Evolutionary conservation across 2,113 vertebrate species (phyloP).

Genomic region (cattle (Bos taurus)): ARS-UCD2.0 NC_037346.1:50115001-50115500

Average conservation of each 20-base stretch:
- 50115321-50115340: too few species aligned
- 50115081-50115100: neutral
- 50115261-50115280: neutral
- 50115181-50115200: too few species aligned
- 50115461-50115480: neutral
- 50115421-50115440: rapidly evolving
- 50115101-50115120: neutral
- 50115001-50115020: neutral
- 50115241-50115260: neutral
- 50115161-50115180: neutral
- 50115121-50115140: neutral
- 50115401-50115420: neutral
- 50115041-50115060: neutral
- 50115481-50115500: neutral
- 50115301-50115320: neutral
- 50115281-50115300: neutral
- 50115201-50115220: neutral
- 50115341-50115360: neutral
- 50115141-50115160: neutral
- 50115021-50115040: neutral
- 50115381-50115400: neutral
- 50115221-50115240: rapidly evolving
- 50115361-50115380: too few species aligned
- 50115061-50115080: neutral
- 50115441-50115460: neutral